Evolutionary conservation across 2,888 invertebrate genomes (phyloP).

Genomic region (Eustalomyia histrio): DNA sequence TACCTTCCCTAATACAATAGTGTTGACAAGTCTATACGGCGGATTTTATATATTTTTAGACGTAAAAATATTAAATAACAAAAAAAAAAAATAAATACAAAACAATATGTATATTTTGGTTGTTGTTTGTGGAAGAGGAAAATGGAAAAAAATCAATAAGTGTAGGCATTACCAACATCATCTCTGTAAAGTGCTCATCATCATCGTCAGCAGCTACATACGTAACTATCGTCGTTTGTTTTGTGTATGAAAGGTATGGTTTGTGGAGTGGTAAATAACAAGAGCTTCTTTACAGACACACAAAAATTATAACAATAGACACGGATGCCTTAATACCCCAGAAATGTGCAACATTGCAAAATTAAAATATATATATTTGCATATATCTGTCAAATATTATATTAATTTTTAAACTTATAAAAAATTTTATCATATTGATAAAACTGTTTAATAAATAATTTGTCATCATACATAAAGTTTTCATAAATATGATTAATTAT

Average conservation of each 20-base stretch:
- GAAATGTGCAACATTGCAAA: conserved; percentile 31
- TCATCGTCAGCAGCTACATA: conserved; percentile 28
- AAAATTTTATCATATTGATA: too few species aligned
- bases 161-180: conserved; percentile 44
- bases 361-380: too few species aligned
- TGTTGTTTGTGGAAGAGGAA: not conserved
- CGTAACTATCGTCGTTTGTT: conserved; percentile 14
- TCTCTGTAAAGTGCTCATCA: conserved; percentile 5
- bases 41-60: conserved; percentile 21
- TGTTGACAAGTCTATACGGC: not conserved
- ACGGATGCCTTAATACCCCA: conserved; percentile 22
- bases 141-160: conserved; percentile 51
- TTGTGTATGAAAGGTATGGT: not conserved
- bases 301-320: conserved; percentile 33
- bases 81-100: not conserved
- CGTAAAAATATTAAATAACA: conserved; percentile 8
- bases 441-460: too few species aligned
- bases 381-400: too few species aligned
- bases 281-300: conserved; percentile 14
- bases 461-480: too few species aligned
- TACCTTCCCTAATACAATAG: too few species aligned
- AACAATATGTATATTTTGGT: not conserved
- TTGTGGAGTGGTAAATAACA: conserved; percentile 37
- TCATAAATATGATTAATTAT: too few species aligned
- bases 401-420: too few species aligned